Evolutionary conservation across 2,113 vertebrate genomes (phyloP).

Genomic region (Edolisoma coerulescens): DNA sequence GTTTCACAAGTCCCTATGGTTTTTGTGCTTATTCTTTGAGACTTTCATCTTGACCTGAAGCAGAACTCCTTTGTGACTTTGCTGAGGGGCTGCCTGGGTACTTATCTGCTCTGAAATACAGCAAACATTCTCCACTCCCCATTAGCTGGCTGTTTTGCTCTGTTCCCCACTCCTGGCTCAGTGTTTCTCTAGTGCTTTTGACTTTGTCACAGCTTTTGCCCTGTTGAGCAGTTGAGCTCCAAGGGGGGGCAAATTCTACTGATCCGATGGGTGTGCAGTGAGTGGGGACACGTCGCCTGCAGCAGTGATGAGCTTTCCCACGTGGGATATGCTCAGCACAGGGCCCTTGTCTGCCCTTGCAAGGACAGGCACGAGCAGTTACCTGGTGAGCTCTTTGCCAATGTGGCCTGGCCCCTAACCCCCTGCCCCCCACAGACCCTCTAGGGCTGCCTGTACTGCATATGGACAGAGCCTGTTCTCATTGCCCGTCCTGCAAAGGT

Average conservation of each 20-base stretch:
- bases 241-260: neutral
- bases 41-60: neutral
- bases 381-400: neutral
- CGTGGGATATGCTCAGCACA: fast-evolving
- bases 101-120: neutral
- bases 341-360: neutral
- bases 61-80: neutral
- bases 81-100: neutral
- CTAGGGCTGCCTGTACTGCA: fast-evolving
- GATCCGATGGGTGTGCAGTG: fast-evolving
- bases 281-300: neutral
- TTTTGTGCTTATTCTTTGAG: neutral
- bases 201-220: neutral
- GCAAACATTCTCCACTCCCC: neutral
- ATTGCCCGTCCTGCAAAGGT: neutral
- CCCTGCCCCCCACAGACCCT: neutral
- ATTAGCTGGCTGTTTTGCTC: neutral
- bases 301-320: neutral
- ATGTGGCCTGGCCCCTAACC: fast-evolving
- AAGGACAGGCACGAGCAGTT: neutral
- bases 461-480: neutral
- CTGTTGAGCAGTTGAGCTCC: neutral
- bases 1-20: neutral
- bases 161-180: fast-evolving
- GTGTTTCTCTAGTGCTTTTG: neutral